phyloP scores from a whole-genome alignment of 2,797 vertebrate species.

The Macropodus opercularis region DNA sequence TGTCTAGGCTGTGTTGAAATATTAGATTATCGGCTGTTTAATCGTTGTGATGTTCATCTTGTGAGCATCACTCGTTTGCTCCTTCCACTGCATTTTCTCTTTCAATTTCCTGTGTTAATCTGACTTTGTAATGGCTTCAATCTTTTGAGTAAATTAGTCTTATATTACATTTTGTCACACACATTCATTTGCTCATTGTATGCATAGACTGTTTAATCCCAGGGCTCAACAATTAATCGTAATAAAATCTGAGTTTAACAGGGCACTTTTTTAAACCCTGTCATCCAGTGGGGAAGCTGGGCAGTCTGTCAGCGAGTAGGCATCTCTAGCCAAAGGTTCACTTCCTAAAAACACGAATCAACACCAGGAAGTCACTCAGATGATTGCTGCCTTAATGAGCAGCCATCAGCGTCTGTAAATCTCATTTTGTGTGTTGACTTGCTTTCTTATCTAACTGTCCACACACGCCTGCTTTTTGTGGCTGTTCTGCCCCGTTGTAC shows the following conservation, averaged over 20 bases:
- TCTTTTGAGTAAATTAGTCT: not conserved
- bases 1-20: conserved; percentile 2
- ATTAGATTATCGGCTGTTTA: not conserved
- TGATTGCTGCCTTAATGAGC: conserved; percentile 43
- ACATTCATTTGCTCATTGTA: not conserved
- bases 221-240: too few species aligned
- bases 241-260: too few species aligned
- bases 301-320: too few species aligned
- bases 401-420: conserved; percentile 20
- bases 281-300: too few species aligned
- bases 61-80: not conserved
- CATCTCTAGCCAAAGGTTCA: too few species aligned
- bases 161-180: not conserved
- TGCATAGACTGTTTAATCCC: not conserved
- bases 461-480: conserved; percentile 15
- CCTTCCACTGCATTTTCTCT: not conserved
- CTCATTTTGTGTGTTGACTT: conserved; percentile 12
- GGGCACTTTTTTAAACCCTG: too few species aligned
- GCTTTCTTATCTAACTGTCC: conserved; percentile 24
- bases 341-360: too few species aligned
- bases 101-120: not conserved
- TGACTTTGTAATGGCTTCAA: not conserved
- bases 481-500: conserved; percentile 26
- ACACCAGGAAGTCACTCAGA: too few species aligned
- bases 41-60: conserved; percentile 1